Evolutionary conservation across 1,140 invertebrate species (phyloP).

Genomic region (Lerema accius): DNA sequence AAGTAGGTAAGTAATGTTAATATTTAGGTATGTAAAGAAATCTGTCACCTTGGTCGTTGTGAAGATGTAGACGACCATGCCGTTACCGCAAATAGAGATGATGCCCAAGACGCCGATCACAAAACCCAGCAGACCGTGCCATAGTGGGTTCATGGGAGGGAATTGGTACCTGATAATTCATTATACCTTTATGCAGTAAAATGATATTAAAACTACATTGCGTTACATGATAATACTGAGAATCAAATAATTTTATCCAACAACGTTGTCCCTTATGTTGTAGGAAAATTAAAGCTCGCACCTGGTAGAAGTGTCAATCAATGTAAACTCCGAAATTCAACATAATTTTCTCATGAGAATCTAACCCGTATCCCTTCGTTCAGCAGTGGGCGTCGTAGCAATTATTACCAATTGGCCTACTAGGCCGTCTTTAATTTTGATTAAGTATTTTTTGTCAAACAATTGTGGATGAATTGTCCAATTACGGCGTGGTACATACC

Average conservation of each 20-base stretch:
- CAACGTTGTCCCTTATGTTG: too few relatives aligned
- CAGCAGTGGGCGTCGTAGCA: too few relatives aligned
- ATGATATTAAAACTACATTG: not conserved
- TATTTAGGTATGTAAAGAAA: too few relatives aligned
- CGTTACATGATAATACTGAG: too few relatives aligned
- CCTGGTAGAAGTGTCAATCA: too few relatives aligned
- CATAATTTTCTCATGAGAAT: too few relatives aligned
- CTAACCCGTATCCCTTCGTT: too few relatives aligned
- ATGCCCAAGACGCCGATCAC: conserved; percentile 85
- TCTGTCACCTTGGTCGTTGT: conserved; percentile 76
- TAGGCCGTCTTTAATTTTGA: not conserved
- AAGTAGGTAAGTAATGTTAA: not conserved
- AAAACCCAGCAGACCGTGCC: conserved; percentile 86
- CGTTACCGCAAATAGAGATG: conserved; percentile 90
- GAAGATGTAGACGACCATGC: conserved; percentile 94
- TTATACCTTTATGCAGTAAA: not conserved
- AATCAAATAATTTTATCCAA: too few relatives aligned
- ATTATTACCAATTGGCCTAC: not conserved
- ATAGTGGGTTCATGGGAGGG: conserved; percentile 86
- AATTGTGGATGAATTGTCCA: not conserved
- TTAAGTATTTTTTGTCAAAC: not conserved
- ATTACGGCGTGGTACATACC: conserved; percentile 63
- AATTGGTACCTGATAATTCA: conserved; percentile 82
- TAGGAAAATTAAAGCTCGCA: too few relatives aligned
- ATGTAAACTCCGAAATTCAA: too few relatives aligned